A percentile compares a stretch with the other conserved stretches of the same genome.
phyloP scores from a whole-genome alignment of 1,140 invertebrate genomes.

The Diachasmimorpha longicaudata region DNA sequence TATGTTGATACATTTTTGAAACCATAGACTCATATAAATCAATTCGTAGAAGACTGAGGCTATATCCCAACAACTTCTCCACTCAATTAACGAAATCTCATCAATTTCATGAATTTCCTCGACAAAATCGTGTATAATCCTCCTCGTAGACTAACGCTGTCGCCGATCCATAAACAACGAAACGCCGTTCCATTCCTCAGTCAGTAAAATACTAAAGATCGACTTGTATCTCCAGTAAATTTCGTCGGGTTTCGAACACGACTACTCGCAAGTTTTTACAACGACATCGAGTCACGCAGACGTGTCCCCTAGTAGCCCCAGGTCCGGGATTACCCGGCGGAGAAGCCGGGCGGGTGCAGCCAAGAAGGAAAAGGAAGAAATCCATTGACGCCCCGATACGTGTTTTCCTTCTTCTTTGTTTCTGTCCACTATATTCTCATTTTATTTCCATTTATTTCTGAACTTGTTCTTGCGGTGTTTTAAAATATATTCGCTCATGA shows the following conservation, averaged over 20 bases:
- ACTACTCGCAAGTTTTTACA: conserved; percentile 13
- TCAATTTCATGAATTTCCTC: no score
- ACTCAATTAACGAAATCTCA: no score
- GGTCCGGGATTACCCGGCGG: conserved; percentile 1
- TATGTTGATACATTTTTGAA: no score
- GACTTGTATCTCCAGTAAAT: background rate
- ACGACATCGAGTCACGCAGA: conserved; percentile 22
- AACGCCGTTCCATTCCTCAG: background rate
- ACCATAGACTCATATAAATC: no score
- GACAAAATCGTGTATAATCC: no score
- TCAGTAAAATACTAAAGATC: background rate
- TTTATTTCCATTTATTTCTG: conserved; percentile 1
- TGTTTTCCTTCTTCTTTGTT: background rate
- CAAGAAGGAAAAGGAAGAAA: background rate
- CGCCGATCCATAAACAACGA: background rate
- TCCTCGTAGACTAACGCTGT: background rate
- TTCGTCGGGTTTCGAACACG: background rate
- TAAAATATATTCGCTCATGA: conserved; percentile 4
- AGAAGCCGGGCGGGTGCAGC: background rate
- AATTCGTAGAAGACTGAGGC: no score
- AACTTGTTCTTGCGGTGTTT: background rate
- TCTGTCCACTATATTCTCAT: background rate
- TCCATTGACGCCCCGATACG: conserved; percentile 10
- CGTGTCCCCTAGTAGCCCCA: background rate
- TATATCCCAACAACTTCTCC: no score